A percentile compares a stretch with the other conserved stretches of the same genome.
Conservation (phyloP, 2,888 invertebrate species). For the Drosophila aldrichi region DNA sequence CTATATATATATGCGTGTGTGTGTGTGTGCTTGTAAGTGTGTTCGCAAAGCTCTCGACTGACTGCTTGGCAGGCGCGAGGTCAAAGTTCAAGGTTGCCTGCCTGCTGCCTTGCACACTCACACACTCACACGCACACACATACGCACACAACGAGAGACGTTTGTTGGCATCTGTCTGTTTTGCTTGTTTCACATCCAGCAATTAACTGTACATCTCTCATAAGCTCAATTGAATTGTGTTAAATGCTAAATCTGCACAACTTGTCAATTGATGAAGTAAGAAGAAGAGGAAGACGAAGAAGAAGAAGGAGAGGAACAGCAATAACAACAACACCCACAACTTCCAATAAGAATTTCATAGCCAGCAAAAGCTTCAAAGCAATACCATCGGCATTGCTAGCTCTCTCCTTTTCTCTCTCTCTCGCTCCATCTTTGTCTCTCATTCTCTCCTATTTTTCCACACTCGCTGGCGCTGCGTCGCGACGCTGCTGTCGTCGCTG, state of each 20-base stretch:
- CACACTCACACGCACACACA: conserved; percentile 3
- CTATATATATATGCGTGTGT: too few species aligned
- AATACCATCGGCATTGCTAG: conserved; percentile 26
- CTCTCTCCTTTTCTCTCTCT: conserved; percentile 4
- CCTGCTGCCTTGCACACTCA: conserved; percentile 44
- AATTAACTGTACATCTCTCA: conserved; percentile 28
- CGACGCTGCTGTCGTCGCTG: background rate
- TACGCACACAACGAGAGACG: background rate
- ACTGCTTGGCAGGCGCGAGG: conserved; percentile 44
- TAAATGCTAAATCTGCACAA: conserved; percentile 59
- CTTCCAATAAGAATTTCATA: conserved; percentile 27
- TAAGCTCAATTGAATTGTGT: conserved; percentile 41
- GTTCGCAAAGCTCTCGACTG: conserved; percentile 19
- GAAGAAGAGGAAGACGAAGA: background rate
- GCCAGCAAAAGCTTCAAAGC: conserved; percentile 28
- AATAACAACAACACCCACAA: conserved; percentile 6
- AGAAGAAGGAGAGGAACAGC: background rate
- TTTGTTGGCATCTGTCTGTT: background rate
- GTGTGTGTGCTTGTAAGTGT: background rate
- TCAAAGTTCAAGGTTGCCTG: conserved; percentile 78
- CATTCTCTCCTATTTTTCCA: background rate
- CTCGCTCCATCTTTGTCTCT: background rate
- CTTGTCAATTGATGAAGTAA: conserved; percentile 17
- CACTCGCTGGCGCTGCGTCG: conserved; percentile 10
- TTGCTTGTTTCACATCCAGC: conserved; percentile 16